Evolutionary conservation across 2,113 vertebrate species (phyloP), one percentile per base, ranked within the genome.

Genomic region (Actenoides lindsayi): DNA sequence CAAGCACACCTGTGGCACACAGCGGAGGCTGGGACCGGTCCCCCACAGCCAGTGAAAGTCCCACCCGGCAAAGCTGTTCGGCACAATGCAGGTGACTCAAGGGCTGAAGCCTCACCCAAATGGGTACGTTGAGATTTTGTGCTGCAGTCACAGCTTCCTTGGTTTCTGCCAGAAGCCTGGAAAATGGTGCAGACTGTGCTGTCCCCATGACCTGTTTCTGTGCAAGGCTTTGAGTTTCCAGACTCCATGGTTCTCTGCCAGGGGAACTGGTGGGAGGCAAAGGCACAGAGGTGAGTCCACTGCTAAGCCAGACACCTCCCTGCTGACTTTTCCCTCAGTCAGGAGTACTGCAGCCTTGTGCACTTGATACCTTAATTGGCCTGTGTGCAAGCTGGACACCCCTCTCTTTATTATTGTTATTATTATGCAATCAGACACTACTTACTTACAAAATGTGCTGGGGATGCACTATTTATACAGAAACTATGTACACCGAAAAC

Each of bases 401-500:
- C 73, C 81, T 82, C 89, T 91, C 56, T 80, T 60, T 94, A 93
- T 92, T 91, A 80, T 57, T 77, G 44, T 74, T 84, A 59, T 95
- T 96, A 96, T 96, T 90, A 89, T 87, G 86, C 85, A 95, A 91
- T 96, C 97, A 96, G 90, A 80, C 56, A n/a, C 35, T 90, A 46
- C 92, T 96, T 96, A 92, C 90, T 92, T 92, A 75, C 82, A 87
- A 86, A 90, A 95, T 80, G 63, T 90, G 79, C 73, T 78, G 80
- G 79, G 76, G 90, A 76, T 85, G 60, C 60, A n/a, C 62, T 79
- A 17, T 91, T 86, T 93, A 75, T 92, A 91, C 82, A 93, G 87
- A 64, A 86, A 81, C 71, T 80, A 76, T 51, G 59, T 70, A 91
- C 89, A 91, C 65, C 12, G 27, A 95, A 56, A 89, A 81, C 67